Conservation (phyloP, 2,888 invertebrate genomes). For the Drosophila histrio region DNA sequence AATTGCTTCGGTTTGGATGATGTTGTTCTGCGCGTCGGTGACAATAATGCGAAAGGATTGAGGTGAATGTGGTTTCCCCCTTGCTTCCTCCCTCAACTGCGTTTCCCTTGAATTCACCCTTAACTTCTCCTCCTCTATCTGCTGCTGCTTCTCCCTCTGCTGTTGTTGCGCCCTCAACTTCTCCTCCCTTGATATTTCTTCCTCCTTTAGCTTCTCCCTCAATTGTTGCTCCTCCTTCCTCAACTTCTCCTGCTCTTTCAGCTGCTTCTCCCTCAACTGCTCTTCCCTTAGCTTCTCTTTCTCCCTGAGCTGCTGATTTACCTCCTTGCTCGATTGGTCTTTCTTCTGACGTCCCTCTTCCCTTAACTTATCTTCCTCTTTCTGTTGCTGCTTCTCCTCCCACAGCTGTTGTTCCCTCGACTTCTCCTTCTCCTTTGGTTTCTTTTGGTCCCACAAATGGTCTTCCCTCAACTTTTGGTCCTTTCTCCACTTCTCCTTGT, state of each 20-base stretch:
- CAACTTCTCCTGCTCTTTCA: background rate
- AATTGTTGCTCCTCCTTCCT: background rate
- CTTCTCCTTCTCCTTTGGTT: background rate
- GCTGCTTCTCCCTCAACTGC: background rate
- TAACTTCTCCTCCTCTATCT: too few species aligned
- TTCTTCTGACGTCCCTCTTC: slow-evolving; percentile 1
- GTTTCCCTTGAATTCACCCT: too few species aligned
- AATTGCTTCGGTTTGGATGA: slow-evolving; percentile 83
- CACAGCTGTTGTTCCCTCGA: background rate
- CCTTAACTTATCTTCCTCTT: background rate
- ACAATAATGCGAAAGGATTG: slow-evolving; percentile 82
- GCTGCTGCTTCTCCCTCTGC: background rate
- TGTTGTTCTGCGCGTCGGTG: slow-evolving; percentile 83
- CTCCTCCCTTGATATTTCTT: background rate
- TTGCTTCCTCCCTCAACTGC: too few species aligned
- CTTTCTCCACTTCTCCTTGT: background rate
- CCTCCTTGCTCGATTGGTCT: background rate
- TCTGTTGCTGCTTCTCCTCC: background rate
- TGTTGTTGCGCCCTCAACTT: background rate
- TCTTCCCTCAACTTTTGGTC: background rate
- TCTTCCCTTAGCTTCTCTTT: background rate
- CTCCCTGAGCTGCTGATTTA: background rate
- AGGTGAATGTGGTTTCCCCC: background rate
- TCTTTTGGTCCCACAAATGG: too few species aligned
- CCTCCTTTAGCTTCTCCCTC: background rate